These are phyloP conservation scores for Jordanella pulchra DNA, from an alignment of 2,797 vertebrate species.

Conservation along the genomic window DNA sequence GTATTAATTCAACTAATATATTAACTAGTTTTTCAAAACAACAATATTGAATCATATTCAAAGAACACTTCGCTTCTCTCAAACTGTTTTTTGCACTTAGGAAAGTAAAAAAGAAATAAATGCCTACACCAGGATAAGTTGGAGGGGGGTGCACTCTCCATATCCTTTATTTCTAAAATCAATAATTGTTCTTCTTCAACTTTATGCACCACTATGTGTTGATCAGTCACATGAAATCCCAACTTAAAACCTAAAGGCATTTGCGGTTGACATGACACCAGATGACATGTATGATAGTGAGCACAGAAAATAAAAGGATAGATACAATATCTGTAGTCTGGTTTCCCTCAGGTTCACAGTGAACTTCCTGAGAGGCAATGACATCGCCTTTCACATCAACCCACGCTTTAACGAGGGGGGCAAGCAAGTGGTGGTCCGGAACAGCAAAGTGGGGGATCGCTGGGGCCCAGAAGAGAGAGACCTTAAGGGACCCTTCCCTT, in stretches of 20 bases:
- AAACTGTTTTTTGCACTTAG: too few species aligned
- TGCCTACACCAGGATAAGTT: not conserved
- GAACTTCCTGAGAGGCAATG: conserved; percentile 81
- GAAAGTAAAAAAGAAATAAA: too few species aligned
- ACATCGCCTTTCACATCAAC: conserved; percentile 84
- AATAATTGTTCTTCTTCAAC: not conserved
- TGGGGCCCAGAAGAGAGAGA: conserved; percentile 82
- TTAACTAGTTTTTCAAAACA: too few species aligned
- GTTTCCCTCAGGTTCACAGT: conserved; percentile 77
- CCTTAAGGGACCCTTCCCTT: conserved; percentile 77
- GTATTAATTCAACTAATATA: too few species aligned
- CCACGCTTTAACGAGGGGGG: conserved; percentile 79
- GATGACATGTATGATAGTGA: too few species aligned
- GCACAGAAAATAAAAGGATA: not conserved
- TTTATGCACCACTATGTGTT: not conserved
- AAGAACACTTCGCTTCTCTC: too few species aligned
- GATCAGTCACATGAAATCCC: not conserved
- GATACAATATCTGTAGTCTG: not conserved
- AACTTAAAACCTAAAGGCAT: not conserved
- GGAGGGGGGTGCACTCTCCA: too few species aligned
- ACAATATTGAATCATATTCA: too few species aligned
- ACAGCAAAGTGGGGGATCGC: conserved; percentile 76
- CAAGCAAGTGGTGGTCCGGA: conserved; percentile 79
- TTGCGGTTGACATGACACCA: not conserved
- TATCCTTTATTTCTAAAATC: too few species aligned